phyloP scores from a whole-genome alignment of 2,797 vertebrate genomes.

The Microctenopoma lineatum region DNA sequence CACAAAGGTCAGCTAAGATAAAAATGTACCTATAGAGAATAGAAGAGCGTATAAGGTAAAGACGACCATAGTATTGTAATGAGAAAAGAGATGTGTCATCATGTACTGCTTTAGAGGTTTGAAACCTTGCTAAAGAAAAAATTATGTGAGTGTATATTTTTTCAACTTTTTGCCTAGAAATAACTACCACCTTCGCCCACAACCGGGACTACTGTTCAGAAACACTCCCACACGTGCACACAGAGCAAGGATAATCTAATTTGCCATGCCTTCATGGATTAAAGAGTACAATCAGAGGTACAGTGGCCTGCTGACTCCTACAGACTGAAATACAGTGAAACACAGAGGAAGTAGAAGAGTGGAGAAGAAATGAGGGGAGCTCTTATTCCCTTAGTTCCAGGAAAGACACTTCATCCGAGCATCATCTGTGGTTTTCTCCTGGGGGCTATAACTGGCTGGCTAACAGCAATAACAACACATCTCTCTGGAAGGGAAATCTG shows the following conservation, averaged over 20 bases:
- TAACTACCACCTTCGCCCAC: conserved; percentile 3
- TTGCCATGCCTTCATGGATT: conserved; percentile 59
- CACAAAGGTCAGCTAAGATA: conserved; percentile 32
- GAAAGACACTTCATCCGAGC: conserved; percentile 68
- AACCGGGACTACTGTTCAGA: conserved; percentile 18
- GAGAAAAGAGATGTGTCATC: conserved; percentile 2
- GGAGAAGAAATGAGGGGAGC: conserved; percentile 47
- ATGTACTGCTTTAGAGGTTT: neutral
- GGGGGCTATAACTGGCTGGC: conserved; percentile 64
- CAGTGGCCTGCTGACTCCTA: conserved; percentile 48
- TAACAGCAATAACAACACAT: conserved; percentile 72
- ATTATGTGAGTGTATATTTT: neutral
- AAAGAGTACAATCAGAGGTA: conserved; percentile 51
- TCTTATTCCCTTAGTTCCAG: conserved; percentile 64
- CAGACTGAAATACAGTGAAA: conserved; percentile 46
- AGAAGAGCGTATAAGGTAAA: neutral
- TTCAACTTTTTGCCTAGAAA: conserved; percentile 19
- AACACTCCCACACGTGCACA: conserved; percentile 31
- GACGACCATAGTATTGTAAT: conserved; percentile 16
- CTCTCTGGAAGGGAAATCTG: conserved; percentile 54
- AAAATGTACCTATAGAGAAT: conserved; percentile 9
- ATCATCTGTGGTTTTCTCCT: conserved; percentile 70
- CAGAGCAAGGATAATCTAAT: conserved; percentile 51
- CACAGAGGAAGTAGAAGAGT: conserved; percentile 37
- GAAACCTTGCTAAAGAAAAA: conserved; percentile 5